Base-by-base conservation (phyloP, 1,140 invertebrate genomes). In the Cheumatopsyche charites region DNA sequence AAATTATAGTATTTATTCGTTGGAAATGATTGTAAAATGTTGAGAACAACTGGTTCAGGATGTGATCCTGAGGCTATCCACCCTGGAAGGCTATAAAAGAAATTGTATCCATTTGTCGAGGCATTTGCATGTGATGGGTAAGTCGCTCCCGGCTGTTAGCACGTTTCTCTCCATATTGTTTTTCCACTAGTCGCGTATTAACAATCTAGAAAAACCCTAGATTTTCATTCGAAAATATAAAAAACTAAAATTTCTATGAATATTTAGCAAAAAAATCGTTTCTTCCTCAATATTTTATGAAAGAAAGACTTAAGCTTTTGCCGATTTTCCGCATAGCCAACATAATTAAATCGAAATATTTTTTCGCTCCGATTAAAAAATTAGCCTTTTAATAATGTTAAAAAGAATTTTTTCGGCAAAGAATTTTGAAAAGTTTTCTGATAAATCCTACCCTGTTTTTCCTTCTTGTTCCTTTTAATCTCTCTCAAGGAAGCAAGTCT, bases 81-180 rank as follows among this genome's bases (percentile, higher is more conserved):
- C 66, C 66, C 26, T 68, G 47, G 49, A 58, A 55, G 49, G 41
- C 62, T 45, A 72, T 75, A 75, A 75, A 75, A 75, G 70, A 75
- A 75, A 75, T 75, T 75, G 73, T 72, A 72, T 66, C 70, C 73
- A 71, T 72, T 71, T 62, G 41, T 49, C 66, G 69, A 42, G 23
- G 61, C 49, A 70, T 72, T 75, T 72, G 70, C 70, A 75, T 75
- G 67, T 68, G 66, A 72, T 72, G 65, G 66, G 25, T 23, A 67
- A 17, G 43, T 49, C 72, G 45, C 67, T 43, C 29, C 7, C 36
- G 41, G 67, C 72, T 62, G 72, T 73, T 73, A 73, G 61, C 72
- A 73, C 72, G 72, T 69, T 67, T 70, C 61, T 68, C 26, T 68
- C 66, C 45, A 68, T 68, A 68, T 68, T 68, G 66, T 68, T 68